Evolutionary conservation across 2,797 vertebrate genomes (phyloP), one percentile per base, ranked within the genome.

Genomic region (Ispidina lecontei): DNA sequence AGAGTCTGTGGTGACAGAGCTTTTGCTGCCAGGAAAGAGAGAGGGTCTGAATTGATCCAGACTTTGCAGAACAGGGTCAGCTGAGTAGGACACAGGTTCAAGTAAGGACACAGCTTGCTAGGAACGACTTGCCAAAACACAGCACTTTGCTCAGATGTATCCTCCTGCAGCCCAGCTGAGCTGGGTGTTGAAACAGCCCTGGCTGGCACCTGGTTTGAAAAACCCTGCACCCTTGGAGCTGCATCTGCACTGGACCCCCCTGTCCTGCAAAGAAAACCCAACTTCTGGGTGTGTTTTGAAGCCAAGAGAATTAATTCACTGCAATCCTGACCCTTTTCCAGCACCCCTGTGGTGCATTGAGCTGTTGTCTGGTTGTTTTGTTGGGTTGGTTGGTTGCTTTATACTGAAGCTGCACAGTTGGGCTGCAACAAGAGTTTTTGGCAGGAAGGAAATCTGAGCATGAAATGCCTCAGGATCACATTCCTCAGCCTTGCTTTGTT

Each of bases 111-210:
- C 4, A 63, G 19, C 52, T 81, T 78, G 43, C 54, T 14, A n/a
- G 10, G 67, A 92, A 72, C 70, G 52, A 92, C 39, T 70, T 76
- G 68, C 70, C 56, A 93, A 73, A 95, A 87, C 3, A 22, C 69
- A 81, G 60, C 31, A 60, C 33, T 46, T 78, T 58, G 16, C 52
- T 76, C 37, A 64, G 63, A 51, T 52, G 20, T 19, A 81, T 41
- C 31, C 81, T 91, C 29, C 20, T 72, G 78, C 85, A 77, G 76
- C 29, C 17, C 29, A 65, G 12, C 39, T 52, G 58, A 77, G 43
- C 33, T 51, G 54, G 39, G 9, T 21, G 49, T 22, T 46, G 29
- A 58, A 46, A 39, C 2, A 73, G 28, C 14, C 56, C 62, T 7
- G 13, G 31, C 6, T 55, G 39, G 44, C 4, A 85, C 64, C 41